Evolutionary conservation across 1,140 invertebrate species (phyloP), one percentile per base, ranked within the genome.

Genomic region (Pogonognathellus flavescens): DNA sequence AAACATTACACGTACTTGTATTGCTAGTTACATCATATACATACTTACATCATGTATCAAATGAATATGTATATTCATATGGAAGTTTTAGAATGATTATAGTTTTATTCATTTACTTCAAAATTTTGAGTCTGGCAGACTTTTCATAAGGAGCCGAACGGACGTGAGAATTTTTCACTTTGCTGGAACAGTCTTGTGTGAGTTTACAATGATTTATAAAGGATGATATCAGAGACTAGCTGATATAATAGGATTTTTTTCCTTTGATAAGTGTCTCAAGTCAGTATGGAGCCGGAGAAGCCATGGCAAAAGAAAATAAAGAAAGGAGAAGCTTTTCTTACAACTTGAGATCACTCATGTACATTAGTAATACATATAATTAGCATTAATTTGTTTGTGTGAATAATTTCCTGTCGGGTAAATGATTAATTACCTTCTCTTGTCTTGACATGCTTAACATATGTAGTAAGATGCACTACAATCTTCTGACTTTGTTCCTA

Each of bases 301-400:
- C 66, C 25, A 31, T 22, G 41, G 41, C 11, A 14, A 57, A 49
- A 76, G n/a, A 41, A 31, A 76, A 50, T 49, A 50, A 50, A 76
- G 70, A 50, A 76, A 72, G 31, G 16, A 70, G 25, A 41, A 70
- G 25, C 31, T 72, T 72, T 31, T 31, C 41, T 49, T 18, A 76
- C 13, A 72, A 76, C 5, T 25, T 50, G 16, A 76, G 70, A 76
- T 76, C 31, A 50, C 41, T 49, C 70, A 57, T 22, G 9, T 52
- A 59, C 66, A 87, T 55, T 84, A 84, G 59, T 84, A 87, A 76
- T 85, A 84, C 82, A 82, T 83, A 85, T 86, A 88, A 88, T 88
- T 88, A 88, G 87, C 85, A 88, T 86, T 86, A 88, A 88, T 88
- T 86, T 86, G 85, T 88, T 88, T 88, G 85, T 88, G 87, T 88